A percentile compares a stretch with the other conserved stretches of the same genome.
Evolutionary conservation across 2,888 invertebrate genomes (phyloP).

Genomic region (Lepas anatifera): DNA sequence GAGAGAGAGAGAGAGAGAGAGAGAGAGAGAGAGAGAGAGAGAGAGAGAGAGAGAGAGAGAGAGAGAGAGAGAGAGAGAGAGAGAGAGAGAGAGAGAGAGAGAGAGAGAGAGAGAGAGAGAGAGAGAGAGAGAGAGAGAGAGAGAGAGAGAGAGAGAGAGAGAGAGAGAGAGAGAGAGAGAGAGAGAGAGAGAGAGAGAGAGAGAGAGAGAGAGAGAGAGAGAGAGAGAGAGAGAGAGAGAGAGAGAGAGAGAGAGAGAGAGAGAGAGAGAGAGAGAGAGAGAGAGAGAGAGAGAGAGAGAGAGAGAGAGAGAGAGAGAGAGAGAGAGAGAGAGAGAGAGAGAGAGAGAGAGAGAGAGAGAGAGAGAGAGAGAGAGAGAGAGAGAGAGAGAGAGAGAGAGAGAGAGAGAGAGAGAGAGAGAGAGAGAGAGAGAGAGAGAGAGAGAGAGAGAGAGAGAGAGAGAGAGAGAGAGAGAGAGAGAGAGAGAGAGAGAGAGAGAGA

Average conservation of each 20-base stretch:
- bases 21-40: conserved; percentile 9
- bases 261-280: too few species aligned
- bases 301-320: too few species aligned
- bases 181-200: not conserved
- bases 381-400: not conserved
- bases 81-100: conserved; percentile 10
- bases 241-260: not conserved
- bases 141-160: not conserved
- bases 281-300: too few species aligned
- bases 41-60: not conserved
- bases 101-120: not conserved
- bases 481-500: conserved; percentile 8
- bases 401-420: not conserved
- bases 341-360: too few species aligned
- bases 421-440: conserved; percentile 5
- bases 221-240: not conserved
- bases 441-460: not conserved
- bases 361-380: too few species aligned
- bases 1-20: conserved; percentile 1
- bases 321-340: too few species aligned
- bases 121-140: not conserved
- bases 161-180: not conserved
- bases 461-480: conserved; percentile 11
- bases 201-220: not conserved
- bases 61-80: not conserved